Percentiles rank a stretch among this genome's conserved stretches.
Evolutionary conservation across 64 coral and sea anemone genomes (phyloP).

Genomic region (Montipora foliosa): DNA sequence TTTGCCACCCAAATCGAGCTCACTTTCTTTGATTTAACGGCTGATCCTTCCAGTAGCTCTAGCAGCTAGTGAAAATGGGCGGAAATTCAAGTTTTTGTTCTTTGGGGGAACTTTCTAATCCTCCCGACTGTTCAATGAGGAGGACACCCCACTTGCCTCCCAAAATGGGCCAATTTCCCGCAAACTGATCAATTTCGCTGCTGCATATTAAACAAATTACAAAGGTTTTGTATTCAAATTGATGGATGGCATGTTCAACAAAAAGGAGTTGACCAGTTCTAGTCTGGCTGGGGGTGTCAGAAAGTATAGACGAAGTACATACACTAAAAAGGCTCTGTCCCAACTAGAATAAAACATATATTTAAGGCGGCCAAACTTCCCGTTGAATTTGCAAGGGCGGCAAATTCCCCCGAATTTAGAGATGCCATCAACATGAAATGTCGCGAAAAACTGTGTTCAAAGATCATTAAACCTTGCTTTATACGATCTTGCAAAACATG

Average conservation of each 20-base stretch:
- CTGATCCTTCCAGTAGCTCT: not conserved
- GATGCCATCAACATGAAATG: conserved; percentile 11
- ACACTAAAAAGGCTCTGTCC: not conserved
- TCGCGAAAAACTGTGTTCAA: not conserved
- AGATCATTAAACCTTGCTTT: not conserved
- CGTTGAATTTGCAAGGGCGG: not conserved
- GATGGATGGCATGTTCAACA: conserved; percentile 7
- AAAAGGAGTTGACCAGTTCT: not conserved
- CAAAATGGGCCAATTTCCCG: not conserved
- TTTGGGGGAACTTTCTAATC: not conserved
- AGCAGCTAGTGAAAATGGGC: not conserved
- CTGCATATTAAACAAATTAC: not conserved
- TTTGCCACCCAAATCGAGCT: not conserved
- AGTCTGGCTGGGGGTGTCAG: not conserved
- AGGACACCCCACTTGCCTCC: not conserved
- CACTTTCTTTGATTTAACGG: not conserved
- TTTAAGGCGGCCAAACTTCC: not conserved
- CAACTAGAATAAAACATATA: not conserved
- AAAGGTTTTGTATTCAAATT: conserved; percentile 8
- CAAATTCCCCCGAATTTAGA: not conserved
- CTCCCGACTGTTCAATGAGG: not conserved
- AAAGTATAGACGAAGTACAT: not conserved
- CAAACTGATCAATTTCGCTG: not conserved
- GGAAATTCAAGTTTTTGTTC: not conserved
- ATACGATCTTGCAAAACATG: not conserved